Conservation (phyloP, 2,888 invertebrate species). For the Tachina fera region DNA sequence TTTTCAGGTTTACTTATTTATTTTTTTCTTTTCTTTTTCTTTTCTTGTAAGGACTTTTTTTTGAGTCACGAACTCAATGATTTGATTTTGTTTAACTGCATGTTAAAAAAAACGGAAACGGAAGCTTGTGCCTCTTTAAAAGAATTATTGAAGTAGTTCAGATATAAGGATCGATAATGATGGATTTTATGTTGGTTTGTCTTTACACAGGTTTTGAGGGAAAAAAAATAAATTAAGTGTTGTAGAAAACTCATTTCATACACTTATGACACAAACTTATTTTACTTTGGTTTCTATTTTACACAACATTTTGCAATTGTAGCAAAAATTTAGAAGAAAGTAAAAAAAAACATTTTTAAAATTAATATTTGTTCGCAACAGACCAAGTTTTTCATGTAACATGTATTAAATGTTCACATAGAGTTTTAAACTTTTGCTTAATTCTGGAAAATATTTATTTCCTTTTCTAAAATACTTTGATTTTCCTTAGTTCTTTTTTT, state of each 20-base stretch:
- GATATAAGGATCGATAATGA: slow-evolving; percentile 42
- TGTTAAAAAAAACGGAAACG: slow-evolving; percentile 53
- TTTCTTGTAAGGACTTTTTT: slow-evolving; percentile 25
- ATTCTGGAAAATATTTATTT: slow-evolving; percentile 4
- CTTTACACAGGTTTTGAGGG: background rate
- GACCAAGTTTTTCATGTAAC: slow-evolving; percentile 35
- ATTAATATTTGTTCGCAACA: slow-evolving; percentile 11
- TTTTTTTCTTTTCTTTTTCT: background rate
- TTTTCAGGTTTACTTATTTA: background rate
- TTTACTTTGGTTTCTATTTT: background rate
- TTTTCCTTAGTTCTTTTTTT: background rate
- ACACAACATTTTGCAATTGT: slow-evolving; percentile 14
- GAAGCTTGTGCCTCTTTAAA: slow-evolving; percentile 57
- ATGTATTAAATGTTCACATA: slow-evolving; percentile 19
- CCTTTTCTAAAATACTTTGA: background rate
- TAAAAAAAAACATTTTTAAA: background rate
- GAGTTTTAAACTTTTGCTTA: slow-evolving; percentile 34
- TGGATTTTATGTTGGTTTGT: background rate
- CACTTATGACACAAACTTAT: too few species aligned
- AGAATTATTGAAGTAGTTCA: slow-evolving; percentile 20
- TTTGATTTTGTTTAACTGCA: slow-evolving; percentile 57
- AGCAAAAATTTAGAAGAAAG: slow-evolving; percentile 17
- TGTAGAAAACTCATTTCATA: background rate
- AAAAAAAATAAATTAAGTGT: background rate
- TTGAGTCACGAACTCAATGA: slow-evolving; percentile 38